Conservation (phyloP, 2,797 vertebrate species). For the Saxicola maurus region DNA sequence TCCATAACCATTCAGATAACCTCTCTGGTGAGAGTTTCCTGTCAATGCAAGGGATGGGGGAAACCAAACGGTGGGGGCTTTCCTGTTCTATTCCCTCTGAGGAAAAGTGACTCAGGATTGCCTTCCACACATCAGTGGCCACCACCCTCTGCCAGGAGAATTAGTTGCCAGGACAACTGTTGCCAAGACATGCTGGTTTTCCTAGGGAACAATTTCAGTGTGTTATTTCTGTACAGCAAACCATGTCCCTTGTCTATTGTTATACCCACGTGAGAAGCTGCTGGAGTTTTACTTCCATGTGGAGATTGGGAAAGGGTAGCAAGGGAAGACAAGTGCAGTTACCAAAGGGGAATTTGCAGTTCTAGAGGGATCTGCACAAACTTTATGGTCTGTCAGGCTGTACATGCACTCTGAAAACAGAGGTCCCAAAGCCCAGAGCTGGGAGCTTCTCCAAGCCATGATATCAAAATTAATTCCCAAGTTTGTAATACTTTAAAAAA, state of each 20-base stretch:
- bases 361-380: neutral
- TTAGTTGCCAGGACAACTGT: slow-evolving; percentile 43
- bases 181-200: slow-evolving; percentile 11
- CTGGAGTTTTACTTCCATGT: neutral
- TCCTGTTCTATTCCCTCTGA: neutral
- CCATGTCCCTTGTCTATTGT: neutral
- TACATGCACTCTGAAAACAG: neutral
- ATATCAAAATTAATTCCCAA: neutral
- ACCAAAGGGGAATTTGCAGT: neutral
- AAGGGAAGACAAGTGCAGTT: neutral
- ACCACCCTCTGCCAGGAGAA: neutral
- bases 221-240: neutral
- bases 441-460: neutral
- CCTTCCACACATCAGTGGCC: neutral
- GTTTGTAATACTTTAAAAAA: neutral
- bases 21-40: neutral
- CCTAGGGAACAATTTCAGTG: neutral
- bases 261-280: neutral
- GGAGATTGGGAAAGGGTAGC: neutral
- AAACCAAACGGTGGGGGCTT: neutral
- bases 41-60: rapidly evolving
- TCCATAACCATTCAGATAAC: neutral
- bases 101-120: rapidly evolving
- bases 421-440: neutral
- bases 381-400: neutral